Base-by-base conservation (phyloP, 37 sponge, comb jelly and placozoan genomes). In the Oscarella lobularis region DNA sequence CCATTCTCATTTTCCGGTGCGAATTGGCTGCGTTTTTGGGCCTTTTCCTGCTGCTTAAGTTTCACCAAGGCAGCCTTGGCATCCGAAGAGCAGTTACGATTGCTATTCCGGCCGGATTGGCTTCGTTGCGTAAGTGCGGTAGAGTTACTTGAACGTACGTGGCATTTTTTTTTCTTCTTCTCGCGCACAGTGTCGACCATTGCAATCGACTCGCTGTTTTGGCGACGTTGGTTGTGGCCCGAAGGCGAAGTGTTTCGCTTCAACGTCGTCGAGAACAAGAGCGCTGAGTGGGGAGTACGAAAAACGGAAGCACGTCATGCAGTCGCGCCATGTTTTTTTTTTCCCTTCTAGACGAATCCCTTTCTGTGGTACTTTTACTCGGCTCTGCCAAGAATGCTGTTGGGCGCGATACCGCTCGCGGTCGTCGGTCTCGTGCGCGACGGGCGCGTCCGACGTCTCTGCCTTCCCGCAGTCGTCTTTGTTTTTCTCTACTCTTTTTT, bases 181-280 rank as follows among this genome's bases (percentile, higher is more conserved):
- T 27, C 34, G 37, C 3, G 36, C 55, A 31, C 75, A 88, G 95
- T 83, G 27, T 36, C 89, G 33, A 87, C 91, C 0, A 75, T 92
- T 14, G 39, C 72, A 0, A 76, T 98, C 30, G 99, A 98, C 84
- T 88, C 92, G 27, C 80, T 80, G 40, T 88, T 90, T 72, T 98
- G 99, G 94, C 38, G 75, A 66, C 80, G 92, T 55, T 94, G 92
- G 89, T 48, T 94, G 80, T 98, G 99, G 99, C 92, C 99, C 27
- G 99, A 98, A 70, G 99, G 95, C 27, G 92, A 88, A 77, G 99
- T 98, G 65, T 85, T 98, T 35, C 93, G 89, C 86, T 98, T 80
- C 86, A 98, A 98, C 70, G 88, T 92, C 0, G 75, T 88, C 41
- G 75, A 78, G 36, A 97, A 98, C 84, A 98, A 98, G 92, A 98